Conservation (phyloP, 2,797 vertebrate genomes). For the Hyperoplus immaculatus region DNA sequence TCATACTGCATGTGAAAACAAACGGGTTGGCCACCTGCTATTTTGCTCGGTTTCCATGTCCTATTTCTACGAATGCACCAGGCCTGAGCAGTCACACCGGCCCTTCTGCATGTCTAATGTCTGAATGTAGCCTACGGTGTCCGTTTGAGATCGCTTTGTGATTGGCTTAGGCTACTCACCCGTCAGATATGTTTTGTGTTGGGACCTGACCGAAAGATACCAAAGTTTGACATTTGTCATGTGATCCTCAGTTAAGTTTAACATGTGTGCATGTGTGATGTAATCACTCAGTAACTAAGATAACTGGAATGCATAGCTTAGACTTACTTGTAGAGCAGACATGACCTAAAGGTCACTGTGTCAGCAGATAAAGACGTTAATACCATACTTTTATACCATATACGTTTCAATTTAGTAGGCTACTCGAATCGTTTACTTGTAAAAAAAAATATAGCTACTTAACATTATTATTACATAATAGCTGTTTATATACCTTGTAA, state of each 20-base stretch:
- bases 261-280: constrained; percentile 7
- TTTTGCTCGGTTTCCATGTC: constrained; percentile 24
- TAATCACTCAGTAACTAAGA: constrained; percentile 29
- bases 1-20: constrained; percentile 46
- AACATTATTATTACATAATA: too few species aligned
- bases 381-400: background rate
- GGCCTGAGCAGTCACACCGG: constrained; percentile 42
- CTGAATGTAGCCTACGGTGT: constrained; percentile 38
- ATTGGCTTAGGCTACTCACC: constrained; percentile 6
- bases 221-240: constrained; percentile 40
- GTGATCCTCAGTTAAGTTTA: constrained; percentile 24
- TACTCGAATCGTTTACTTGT: too few species aligned
- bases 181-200: constrained; percentile 26
- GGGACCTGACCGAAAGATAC: constrained; percentile 3
- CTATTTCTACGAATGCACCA: constrained; percentile 25
- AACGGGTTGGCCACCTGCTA: constrained; percentile 37
- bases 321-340: background rate
- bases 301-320: background rate
- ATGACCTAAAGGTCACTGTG: background rate
- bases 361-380: constrained; percentile 2
- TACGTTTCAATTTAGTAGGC: too few species aligned
- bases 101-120: constrained; percentile 46
- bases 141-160: background rate
- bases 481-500: too few species aligned
- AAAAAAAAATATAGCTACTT: too few species aligned